A percentile compares a stretch with the other conserved stretches of the same genome.
phyloP scores from a whole-genome alignment of 2,797 vertebrate species.

The Sebastes matsubarae region DNA sequence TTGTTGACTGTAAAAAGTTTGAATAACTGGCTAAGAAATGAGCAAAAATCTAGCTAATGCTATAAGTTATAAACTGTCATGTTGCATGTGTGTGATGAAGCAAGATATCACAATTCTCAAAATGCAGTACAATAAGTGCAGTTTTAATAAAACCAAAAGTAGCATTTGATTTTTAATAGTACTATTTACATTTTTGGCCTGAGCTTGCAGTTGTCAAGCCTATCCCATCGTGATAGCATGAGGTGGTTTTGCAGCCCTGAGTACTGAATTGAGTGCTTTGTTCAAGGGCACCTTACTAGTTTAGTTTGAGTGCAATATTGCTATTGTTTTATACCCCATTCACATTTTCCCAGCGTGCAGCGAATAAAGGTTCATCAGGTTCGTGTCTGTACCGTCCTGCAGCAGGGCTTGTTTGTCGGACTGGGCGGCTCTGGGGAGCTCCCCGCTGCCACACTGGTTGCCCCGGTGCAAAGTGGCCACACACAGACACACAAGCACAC shows the following conservation, averaged over 20 bases:
- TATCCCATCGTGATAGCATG: neutral
- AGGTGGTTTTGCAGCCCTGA: neutral
- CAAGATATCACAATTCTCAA: neutral
- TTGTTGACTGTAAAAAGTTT: neutral
- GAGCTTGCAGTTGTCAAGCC: neutral
- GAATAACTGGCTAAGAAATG: neutral
- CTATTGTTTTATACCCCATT: conserved; percentile 4
- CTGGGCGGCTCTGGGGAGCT: conserved; percentile 39
- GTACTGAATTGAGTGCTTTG: neutral
- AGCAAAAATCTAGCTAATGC: too few relatives aligned
- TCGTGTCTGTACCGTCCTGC: conserved; percentile 14
- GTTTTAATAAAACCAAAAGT: neutral
- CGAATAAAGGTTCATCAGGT: conserved; percentile 17
- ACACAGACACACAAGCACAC: conserved; percentile 28
- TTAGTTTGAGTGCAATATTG: neutral
- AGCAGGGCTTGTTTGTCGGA: conserved; percentile 49
- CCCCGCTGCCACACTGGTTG: conserved; percentile 42
- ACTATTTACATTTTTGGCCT: neutral
- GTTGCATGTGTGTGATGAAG: neutral
- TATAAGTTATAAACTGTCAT: neutral
- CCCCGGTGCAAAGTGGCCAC: conserved; percentile 42
- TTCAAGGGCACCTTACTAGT: neutral
- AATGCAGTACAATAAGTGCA: neutral
- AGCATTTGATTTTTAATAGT: neutral
- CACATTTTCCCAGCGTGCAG: conserved; percentile 8